Conservation (phyloP, 2,888 invertebrate genomes). For the Stictocephala bisonia region DNA sequence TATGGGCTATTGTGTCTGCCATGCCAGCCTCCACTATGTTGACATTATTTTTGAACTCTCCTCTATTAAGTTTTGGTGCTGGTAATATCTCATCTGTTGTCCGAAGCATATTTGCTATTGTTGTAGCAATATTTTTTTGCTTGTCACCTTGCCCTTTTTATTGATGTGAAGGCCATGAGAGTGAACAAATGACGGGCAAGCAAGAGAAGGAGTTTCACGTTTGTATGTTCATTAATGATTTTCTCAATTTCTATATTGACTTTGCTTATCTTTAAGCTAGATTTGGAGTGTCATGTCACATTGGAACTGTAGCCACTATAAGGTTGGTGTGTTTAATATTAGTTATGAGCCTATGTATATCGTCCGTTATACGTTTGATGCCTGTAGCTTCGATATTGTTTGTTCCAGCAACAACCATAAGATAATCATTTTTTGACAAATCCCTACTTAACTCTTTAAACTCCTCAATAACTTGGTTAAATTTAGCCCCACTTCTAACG, state of each 20-base stretch:
- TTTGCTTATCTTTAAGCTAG: neutral
- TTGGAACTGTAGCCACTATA: neutral
- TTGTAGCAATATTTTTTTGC: neutral
- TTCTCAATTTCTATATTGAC: constrained; percentile 5
- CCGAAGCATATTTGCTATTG: neutral
- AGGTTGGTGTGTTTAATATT: neutral
- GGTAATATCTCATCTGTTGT: neutral
- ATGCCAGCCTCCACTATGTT: constrained; percentile 13
- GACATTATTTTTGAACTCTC: neutral
- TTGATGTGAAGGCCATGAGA: neutral
- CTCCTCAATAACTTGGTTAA: neutral
- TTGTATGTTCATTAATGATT: neutral
- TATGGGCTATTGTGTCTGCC: neutral
- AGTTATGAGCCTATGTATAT: neutral
- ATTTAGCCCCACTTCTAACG: no score
- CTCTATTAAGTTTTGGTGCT: neutral
- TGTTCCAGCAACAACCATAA: neutral
- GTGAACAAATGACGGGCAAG: neutral
- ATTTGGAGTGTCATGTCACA: constrained; percentile 26
- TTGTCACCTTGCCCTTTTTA: constrained; percentile 15
- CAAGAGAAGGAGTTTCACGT: constrained; percentile 5
- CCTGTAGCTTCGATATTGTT: neutral
- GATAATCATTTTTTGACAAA: neutral
- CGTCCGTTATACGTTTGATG: neutral
- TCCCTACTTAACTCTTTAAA: neutral